Evolutionary conservation across 2,888 invertebrate genomes (phyloP).

Genomic region (Serripes groenlandicus): DNA sequence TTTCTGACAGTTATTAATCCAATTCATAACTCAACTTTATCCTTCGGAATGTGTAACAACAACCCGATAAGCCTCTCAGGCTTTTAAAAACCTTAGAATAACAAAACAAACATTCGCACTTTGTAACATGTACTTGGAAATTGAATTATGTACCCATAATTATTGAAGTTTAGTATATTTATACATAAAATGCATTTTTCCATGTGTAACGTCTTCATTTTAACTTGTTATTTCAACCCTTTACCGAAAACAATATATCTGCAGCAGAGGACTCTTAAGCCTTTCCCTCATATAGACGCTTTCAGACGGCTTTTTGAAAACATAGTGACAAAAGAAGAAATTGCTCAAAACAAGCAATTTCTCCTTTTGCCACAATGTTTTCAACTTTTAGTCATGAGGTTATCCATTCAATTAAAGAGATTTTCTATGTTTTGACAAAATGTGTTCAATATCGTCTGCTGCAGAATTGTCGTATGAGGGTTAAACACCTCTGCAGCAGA

Average conservation of each 20-base stretch:
- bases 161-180: background rate
- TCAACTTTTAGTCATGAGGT: too few relatives aligned
- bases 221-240: too few relatives aligned
- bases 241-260: background rate
- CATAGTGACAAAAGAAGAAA: background rate
- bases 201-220: too few relatives aligned
- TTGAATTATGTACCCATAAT: background rate
- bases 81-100: constrained; percentile 1
- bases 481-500: too few relatives aligned
- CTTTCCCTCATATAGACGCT: too few relatives aligned
- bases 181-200: background rate
- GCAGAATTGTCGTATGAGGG: too few relatives aligned
- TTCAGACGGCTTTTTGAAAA: background rate
- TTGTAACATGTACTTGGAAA: background rate
- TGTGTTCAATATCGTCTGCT: too few relatives aligned
- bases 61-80: constrained; percentile 11
- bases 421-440: too few relatives aligned
- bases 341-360: background rate
- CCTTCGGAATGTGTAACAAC: background rate
- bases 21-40: background rate
- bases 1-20: background rate
- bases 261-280: background rate
- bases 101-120: background rate
- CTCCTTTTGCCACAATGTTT: background rate
- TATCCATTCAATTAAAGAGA: too few relatives aligned